Evolutionary conservation across 2,888 invertebrate genomes (phyloP), one percentile per base, ranked within the genome.

Genomic region (Ferrisia virgata): DNA sequence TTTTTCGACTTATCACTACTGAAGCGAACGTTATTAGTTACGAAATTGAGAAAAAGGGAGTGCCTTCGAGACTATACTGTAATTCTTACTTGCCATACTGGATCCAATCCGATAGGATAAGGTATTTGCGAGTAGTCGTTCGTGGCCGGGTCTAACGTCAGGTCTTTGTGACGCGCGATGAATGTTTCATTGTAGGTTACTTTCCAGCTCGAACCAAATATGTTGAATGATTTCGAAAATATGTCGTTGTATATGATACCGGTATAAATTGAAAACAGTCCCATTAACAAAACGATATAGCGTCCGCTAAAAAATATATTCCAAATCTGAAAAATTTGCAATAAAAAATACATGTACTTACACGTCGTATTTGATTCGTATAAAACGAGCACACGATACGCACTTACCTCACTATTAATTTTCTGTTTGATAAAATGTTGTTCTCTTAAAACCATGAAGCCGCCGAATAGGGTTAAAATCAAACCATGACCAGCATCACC

Each of bases 221-320:
- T 89, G 87, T 93, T 93, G 83, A 93, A 86, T 0, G 93, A 92
- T 86, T 93, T 93, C 6, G 93, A 92, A 88, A 93, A 94, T 86
- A 92, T 88, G 87, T 94, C 94, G 87, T 94, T 94, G 89, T 94
- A 94, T 87, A 94, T 92, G 79, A 93, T 87, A 0, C 94, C 94
- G 28, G 94, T 93, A 89, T 94, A 94, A 79, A 93, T 91, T 3
- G 93, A 93, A 88, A 94, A 94, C 85, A 92, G 87, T 28, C 93
- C 93, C 94, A 94, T 94, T 79, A 94, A 88, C 72, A 93, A 89
- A 86, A 94, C 93, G 78, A 94, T 92, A 88, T 94, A 94, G 25
- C 94, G 91, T 6, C 94, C 94, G 15, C 92, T 92, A 87, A 93
- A 93, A 89, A 94, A 93, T 83, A 92, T 93, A 87, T 91, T 92